phyloP scores from a whole-genome alignment of 2,797 vertebrate species.

The Amazona finschi region DNA sequence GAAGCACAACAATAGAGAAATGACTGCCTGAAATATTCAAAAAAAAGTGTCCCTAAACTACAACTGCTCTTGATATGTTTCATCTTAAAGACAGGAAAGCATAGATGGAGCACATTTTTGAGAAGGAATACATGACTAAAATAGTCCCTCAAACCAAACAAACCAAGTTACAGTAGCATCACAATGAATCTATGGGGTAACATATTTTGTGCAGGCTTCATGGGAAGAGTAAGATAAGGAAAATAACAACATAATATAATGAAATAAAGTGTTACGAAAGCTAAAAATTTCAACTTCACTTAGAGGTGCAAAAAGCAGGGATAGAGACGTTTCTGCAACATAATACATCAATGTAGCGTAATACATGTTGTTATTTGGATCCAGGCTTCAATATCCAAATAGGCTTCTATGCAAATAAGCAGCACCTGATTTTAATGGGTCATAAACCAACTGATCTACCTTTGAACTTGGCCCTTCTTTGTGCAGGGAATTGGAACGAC shows the following conservation, averaged over 20 bases:
- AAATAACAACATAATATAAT: background rate
- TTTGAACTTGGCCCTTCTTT: background rate
- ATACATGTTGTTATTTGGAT: background rate
- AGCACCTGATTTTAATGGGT: background rate
- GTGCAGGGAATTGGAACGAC: background rate
- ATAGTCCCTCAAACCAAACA: background rate
- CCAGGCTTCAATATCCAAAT: background rate
- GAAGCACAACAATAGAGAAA: background rate
- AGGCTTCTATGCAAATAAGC: background rate
- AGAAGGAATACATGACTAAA: background rate
- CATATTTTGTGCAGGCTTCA: background rate
- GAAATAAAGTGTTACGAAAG: background rate
- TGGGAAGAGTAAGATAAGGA: background rate
- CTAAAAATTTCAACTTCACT: background rate
- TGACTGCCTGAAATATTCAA: background rate
- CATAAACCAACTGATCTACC: background rate
- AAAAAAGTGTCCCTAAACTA: background rate
- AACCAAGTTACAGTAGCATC: background rate
- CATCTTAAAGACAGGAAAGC: background rate
- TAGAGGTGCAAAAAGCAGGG: background rate
- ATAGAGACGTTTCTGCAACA: background rate
- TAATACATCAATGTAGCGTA: background rate
- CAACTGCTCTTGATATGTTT: background rate
- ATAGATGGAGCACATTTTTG: background rate
- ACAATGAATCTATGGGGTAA: background rate